Conservation (phyloP, 2,797 vertebrate species). For the Macroramphosus scolopax region DNA sequence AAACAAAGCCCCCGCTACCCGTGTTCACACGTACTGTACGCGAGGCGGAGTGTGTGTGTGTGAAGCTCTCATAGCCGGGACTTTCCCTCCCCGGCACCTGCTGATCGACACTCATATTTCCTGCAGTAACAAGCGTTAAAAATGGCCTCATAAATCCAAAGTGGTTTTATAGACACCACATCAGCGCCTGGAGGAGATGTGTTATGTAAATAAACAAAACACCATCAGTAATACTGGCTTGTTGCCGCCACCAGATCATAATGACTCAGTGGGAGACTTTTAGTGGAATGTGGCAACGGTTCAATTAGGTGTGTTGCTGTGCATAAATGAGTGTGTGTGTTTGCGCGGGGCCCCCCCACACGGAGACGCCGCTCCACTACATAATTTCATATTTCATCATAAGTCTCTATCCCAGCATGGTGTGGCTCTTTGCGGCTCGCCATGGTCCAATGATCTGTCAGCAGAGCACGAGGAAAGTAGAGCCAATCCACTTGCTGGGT, state of each 20-base stretch:
- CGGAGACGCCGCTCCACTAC: conserved; percentile 42
- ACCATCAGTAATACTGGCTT: conserved; percentile 66
- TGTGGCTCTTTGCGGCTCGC: conserved; percentile 48
- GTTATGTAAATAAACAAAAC: conserved; percentile 78
- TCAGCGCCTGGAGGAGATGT: conserved; percentile 69
- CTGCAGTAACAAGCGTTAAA: conserved; percentile 74
- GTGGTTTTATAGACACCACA: conserved; percentile 67
- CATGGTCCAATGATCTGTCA: conserved; percentile 61
- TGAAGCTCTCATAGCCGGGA: conserved; percentile 36
- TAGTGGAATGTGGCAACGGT: conserved; percentile 58
- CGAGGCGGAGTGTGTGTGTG: conserved; percentile 27
- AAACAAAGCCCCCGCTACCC: conserved; percentile 32
- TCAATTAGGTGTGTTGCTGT: conserved; percentile 53
- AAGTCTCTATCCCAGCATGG: conserved; percentile 55
- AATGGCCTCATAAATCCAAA: conserved; percentile 75
- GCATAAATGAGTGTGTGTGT: conserved; percentile 9
- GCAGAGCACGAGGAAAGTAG: conserved; percentile 39
- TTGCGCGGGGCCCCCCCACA: conserved; percentile 16
- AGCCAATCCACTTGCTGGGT: conserved; percentile 47
- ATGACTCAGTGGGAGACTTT: conserved; percentile 71
- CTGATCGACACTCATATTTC: conserved; percentile 73
- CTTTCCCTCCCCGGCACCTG: conserved; percentile 55
- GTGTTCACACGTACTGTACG: conserved; percentile 7
- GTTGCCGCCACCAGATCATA: conserved; percentile 59
- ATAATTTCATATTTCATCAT: conserved; percentile 67